Evolutionary conservation across 2,888 invertebrate species (phyloP), one percentile per base, ranked within the genome.

Genomic region (Dryomyza anilis): DNA sequence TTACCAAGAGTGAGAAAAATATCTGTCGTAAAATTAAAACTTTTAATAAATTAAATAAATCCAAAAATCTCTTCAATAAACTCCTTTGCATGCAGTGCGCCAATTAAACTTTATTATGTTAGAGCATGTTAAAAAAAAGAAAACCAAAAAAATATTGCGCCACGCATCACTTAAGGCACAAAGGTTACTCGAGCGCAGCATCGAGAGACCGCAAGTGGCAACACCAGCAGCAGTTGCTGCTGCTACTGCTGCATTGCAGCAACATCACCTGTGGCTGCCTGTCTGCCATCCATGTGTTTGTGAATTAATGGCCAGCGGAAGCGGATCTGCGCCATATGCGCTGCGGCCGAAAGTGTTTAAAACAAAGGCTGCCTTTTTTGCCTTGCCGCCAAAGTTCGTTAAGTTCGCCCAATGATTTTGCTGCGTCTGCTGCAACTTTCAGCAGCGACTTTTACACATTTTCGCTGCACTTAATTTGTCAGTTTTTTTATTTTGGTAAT

Each of bases 281-380:
- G 10, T 46, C 12, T 25, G 48, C 14, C n/a, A n/a, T n/a, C n/a
- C n/a, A n/a, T n/a, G n/a, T n/a, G n/a, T n/a, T 12, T 21, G 48
- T 23, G 14, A 23, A 14, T 48, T 21, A 25, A 23, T 25, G 23
- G 3, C 43, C 50, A 27, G 6, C 50, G 50, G 50, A 50, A 50
- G 50, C 50, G 50, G 50, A 50, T 23, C 36, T 55, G 36, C 21
- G 33, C 36, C 36, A 33, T 36, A 14, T 55, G 55, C 55, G 39
- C 8, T 21, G 55, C 33, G 21, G 16, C 21, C 36, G 36, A 33
- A 55, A 36, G n/a, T 36, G 36, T 55, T 55, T 55, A n/a, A n/a
- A n/a, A n/a, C n/a, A n/a, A n/a, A n/a, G n/a, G n/a, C n/a, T n/a
- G n/a, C n/a, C n/a, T n/a, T n/a, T n/a, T n/a, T n/a, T n/a, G n/a